These are phyloP conservation scores for Leptestheria dahalacensis DNA, from an alignment of 1,140 invertebrate genomes.

Conservation along the genomic window DNA sequence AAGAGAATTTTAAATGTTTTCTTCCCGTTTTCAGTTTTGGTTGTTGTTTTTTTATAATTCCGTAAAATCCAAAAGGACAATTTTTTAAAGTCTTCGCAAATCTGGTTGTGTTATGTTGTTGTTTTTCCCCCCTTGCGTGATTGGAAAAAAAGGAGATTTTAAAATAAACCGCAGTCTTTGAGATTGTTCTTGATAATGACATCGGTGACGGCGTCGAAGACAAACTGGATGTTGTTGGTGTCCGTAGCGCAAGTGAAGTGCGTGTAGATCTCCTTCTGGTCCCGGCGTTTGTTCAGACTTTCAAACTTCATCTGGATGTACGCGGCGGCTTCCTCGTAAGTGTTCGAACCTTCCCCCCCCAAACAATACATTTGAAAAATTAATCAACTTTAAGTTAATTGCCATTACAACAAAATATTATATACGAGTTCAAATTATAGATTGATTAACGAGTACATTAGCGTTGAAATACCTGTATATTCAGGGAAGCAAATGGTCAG, in stretches of 20 bases:
- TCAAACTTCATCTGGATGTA: slow-evolving; percentile 84
- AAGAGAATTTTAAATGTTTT: too few species aligned
- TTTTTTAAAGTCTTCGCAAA: background rate
- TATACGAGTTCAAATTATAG: background rate
- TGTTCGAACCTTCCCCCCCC: slow-evolving; percentile 51
- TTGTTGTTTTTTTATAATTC: background rate
- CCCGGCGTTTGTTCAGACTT: slow-evolving; percentile 67
- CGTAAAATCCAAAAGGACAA: background rate
- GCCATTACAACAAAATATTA: background rate
- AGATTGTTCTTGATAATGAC: slow-evolving; percentile 88
- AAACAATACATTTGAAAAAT: too few species aligned
- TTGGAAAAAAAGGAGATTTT: slow-evolving; percentile 19
- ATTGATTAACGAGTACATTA: too few species aligned
- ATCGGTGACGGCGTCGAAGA: slow-evolving; percentile 82
- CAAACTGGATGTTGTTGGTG: slow-evolving; percentile 80
- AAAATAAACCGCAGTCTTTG: slow-evolving; percentile 76
- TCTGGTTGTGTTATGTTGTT: background rate
- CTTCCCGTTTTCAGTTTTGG: too few species aligned
- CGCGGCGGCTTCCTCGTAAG: slow-evolving; percentile 67
- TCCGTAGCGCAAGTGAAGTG: slow-evolving; percentile 87
- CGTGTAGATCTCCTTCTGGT: slow-evolving; percentile 79
- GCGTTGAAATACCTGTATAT: slow-evolving; percentile 70
- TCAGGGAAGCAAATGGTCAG: slow-evolving; percentile 89
- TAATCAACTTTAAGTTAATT: slow-evolving; percentile 5
- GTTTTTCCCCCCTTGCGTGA: too few species aligned